These are phyloP conservation scores for Anoplius nigerrimus DNA, from an alignment of 2,888 invertebrate genomes.

Conservation along the genomic window DNA sequence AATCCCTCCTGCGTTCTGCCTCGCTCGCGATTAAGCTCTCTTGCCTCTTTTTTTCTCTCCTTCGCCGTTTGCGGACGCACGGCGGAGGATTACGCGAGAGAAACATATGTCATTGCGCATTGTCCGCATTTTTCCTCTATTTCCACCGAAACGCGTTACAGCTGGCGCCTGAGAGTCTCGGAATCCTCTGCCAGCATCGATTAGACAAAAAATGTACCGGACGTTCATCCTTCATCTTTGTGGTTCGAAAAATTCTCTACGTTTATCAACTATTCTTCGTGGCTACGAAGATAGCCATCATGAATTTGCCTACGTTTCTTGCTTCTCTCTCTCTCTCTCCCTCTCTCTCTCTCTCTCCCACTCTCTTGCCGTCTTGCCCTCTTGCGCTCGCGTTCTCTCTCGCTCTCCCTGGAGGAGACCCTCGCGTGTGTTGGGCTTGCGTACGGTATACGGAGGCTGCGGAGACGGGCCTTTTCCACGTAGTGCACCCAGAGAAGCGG, in stretches of 20 bases:
- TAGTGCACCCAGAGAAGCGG: constrained; percentile 67
- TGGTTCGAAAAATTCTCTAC: background rate
- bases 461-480: constrained; percentile 59
- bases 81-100: constrained; percentile 50
- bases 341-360: background rate
- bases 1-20: constrained; percentile 24
- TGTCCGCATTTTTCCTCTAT: constrained; percentile 38
- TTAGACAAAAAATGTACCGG: background rate
- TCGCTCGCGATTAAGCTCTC: constrained; percentile 49
- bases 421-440: constrained; percentile 8
- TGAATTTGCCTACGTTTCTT: constrained; percentile 7
- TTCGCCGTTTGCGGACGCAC: constrained; percentile 18
- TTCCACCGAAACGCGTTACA: constrained; percentile 31
- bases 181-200: too few relatives aligned
- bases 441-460: constrained; percentile 25
- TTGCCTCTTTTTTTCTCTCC: constrained; percentile 17
- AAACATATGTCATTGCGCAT: constrained; percentile 60
- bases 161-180: background rate
- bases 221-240: background rate
- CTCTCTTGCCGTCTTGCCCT: constrained; percentile 2
- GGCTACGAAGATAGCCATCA: constrained; percentile 12
- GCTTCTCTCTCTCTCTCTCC: background rate
- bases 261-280: constrained; percentile 1
- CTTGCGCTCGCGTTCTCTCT: background rate
- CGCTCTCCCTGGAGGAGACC: background rate